phyloP scores from a whole-genome alignment of 2,888 invertebrate genomes.

The Bruchidius siliquastri region DNA sequence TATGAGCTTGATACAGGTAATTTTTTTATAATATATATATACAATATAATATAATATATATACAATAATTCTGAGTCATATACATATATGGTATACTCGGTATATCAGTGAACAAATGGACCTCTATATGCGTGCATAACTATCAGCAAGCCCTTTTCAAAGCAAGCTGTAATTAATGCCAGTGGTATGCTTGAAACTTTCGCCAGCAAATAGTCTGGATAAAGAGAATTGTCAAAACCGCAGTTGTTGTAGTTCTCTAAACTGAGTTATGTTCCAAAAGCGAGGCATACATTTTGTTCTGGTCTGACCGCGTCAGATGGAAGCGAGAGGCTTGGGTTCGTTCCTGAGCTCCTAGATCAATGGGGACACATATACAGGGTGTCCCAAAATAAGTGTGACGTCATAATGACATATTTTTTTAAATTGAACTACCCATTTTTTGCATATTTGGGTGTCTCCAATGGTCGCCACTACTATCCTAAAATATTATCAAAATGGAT shows the following conservation, averaged over 20 bases:
- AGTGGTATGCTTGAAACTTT: not conserved
- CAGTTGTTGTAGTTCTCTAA: not conserved
- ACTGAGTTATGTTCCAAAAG: not conserved
- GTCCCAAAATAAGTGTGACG: no score
- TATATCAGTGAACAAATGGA: not conserved
- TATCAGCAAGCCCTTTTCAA: not conserved
- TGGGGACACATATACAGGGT: not conserved
- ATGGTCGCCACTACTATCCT: no score
- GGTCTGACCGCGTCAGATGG: not conserved
- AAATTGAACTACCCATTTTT: no score
- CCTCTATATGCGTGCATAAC: not conserved
- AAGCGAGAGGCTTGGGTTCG: not conserved
- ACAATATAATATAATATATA: no score
- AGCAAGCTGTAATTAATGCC: not conserved
- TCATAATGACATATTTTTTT: no score
- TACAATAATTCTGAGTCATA: no score
- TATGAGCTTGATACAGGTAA: constrained; percentile 57
- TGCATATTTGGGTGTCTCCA: no score
- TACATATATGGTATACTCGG: no score
- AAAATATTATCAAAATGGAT: no score
- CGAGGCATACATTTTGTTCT: not conserved
- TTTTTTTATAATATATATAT: no score
- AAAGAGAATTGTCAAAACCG: not conserved
- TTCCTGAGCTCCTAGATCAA: not conserved
- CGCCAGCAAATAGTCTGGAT: not conserved